Conservation (phyloP, 2,888 invertebrate genomes). For the Hypolimnas misippus region DNA sequence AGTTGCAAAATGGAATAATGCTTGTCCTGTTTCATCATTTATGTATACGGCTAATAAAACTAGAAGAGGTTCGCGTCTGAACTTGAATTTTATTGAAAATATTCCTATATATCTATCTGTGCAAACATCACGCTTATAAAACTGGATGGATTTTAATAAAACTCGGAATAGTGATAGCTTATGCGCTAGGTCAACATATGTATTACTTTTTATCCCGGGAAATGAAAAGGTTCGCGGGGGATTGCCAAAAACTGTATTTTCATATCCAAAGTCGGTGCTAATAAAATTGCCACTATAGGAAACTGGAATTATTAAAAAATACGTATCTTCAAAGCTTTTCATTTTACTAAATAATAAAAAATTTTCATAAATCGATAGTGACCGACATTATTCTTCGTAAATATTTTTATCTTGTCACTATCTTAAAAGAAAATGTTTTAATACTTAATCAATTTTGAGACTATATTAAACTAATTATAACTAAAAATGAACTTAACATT, state of each 20-base stretch:
- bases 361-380: not conserved
- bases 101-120: not conserved
- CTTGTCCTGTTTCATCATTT: not conserved
- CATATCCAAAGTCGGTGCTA: not conserved
- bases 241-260: not conserved
- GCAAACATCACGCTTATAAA: not conserved
- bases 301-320: not conserved
- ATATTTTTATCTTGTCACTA: not conserved
- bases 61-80: not conserved
- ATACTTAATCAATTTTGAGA: not conserved
- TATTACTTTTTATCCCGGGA: constrained; percentile 2
- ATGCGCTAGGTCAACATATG: not conserved
- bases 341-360: not conserved
- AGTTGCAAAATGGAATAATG: constrained; percentile 29
- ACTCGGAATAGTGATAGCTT: not conserved
- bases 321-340: not conserved
- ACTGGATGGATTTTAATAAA: constrained; percentile 2
- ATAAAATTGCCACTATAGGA: not conserved
- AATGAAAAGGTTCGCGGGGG: not conserved
- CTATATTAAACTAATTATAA: not conserved
- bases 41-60: not conserved
- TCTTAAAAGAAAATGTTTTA: not conserved
- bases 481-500: no score
- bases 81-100: not conserved
- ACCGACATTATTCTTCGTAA: not conserved